A percentile compares a stretch with the other conserved stretches of the same genome.
Conservation (phyloP, 2,888 invertebrate species). For the Apomyelois bistriatella region DNA sequence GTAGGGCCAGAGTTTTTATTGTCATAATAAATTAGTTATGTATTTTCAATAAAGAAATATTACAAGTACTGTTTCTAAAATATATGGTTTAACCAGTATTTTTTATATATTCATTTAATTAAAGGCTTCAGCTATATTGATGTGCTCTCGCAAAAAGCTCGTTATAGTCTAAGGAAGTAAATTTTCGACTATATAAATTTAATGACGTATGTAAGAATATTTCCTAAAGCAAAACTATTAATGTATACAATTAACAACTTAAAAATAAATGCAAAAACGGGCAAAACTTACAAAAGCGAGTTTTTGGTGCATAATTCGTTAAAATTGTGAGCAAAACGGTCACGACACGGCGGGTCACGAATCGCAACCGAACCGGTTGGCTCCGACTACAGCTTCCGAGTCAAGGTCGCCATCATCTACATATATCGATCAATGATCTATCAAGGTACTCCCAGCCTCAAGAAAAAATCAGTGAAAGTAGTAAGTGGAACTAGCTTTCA, state of each 20-base stretch:
- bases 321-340: conserved; percentile 35
- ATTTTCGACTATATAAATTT: no score
- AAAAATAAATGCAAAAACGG: background rate
- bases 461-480: conserved; percentile 13
- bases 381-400: conserved; percentile 43
- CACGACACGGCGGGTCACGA: conserved; percentile 46
- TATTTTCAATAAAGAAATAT: no score
- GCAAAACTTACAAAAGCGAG: background rate
- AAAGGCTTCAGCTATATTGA: no score
- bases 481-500: no score
- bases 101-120: no score
- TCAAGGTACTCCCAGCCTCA: conserved; percentile 20
- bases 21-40: no score
- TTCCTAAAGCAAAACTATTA: background rate
- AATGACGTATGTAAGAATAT: no score
- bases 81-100: no score
- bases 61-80: no score
- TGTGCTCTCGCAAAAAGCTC: no score
- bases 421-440: conserved; percentile 59
- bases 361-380: conserved; percentile 34
- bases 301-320: conserved; percentile 18
- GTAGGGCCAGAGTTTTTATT: no score
- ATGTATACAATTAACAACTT: background rate
- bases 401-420: conserved; percentile 57
- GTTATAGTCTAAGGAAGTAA: no score